Base-by-base conservation (phyloP, 2,888 invertebrate genomes). In the Lycophotia porphyrea region DNA sequence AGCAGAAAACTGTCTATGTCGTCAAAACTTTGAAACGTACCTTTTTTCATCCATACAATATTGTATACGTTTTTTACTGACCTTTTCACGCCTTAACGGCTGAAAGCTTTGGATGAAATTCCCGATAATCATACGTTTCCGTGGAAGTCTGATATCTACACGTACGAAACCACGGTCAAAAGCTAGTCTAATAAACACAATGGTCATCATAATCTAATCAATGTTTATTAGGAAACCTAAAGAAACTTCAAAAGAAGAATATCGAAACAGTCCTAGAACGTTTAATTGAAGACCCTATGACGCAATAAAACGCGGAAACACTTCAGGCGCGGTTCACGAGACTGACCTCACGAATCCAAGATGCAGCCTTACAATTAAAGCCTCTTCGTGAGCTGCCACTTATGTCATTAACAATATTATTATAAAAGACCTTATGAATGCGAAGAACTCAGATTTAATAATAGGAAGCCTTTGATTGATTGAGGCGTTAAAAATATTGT, bases 321-420 rank as follows among this genome's bases (percentile, higher is more conserved):
- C 87, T 83, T 72, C 74, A 77, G 72, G 65, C 69, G 61, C 72
- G 88, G 93, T 91, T 93, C 93, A 91, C 87, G 80, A 74, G 58
- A 74, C 81, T 88, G 93, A 94, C 94, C 94, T 94, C 94, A 93
- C 93, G 94, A 91, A 89, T 87, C 66, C 80, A 82, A 87, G 91
- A 91, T 89, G 90, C 89, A 90, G 88, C 89, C 88, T 88, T 81
- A 91, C 91, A 93, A 94, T 94, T 93, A 93, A 90, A 87, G 82
- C 60, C 39, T 84, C 84, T 81, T 91, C 93, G 92, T 94, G 94
- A 93, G 82, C 91, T 85, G 88, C 87, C 91, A 91, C 90, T 92
- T 91, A 87, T 80, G 74, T 88, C 80, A 90, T 90, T 87, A 86
- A 89, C 80, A 76, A 87, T 86, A 85, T 78, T 86, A 87, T 76